These are phyloP conservation scores for Idaea biselata DNA, from an alignment of 2,888 invertebrate genomes.

Conservation along the genomic window DNA sequence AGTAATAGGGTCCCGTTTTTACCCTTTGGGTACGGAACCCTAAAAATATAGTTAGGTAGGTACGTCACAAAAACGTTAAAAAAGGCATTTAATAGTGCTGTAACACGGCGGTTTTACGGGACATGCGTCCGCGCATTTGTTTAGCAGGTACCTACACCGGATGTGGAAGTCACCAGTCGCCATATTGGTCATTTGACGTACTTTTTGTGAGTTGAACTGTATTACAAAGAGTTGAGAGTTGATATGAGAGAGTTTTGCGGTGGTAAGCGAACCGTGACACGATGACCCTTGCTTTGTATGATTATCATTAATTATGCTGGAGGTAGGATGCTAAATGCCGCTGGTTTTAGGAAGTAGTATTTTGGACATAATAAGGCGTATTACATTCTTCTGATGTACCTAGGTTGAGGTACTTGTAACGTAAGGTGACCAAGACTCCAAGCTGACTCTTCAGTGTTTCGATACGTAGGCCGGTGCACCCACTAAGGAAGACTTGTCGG, in stretches of 20 bases:
- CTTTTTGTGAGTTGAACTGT: slow-evolving; percentile 3
- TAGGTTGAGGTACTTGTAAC: too few species aligned
- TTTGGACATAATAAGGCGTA: too few species aligned
- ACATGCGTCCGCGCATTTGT: slow-evolving; percentile 31
- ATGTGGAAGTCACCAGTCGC: slow-evolving; percentile 25
- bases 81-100: slow-evolving; percentile 69
- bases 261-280: background rate
- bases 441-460: too few species aligned
- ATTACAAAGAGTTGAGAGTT: background rate
- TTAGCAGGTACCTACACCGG: slow-evolving; percentile 18
- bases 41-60: slow-evolving; percentile 9
- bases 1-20: too few species aligned
- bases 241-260: background rate
- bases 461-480: too few species aligned
- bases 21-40: too few species aligned
- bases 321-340: background rate
- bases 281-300: background rate
- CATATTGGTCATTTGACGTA: slow-evolving; percentile 3
- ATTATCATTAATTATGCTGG: background rate
- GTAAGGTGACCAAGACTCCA: too few species aligned
- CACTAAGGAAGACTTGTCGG: too few species aligned
- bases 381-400: too few species aligned
- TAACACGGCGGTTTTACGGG: slow-evolving; percentile 58
- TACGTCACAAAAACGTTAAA: slow-evolving; percentile 51
- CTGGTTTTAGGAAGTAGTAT: background rate